Conservation (phyloP, 2,888 invertebrate genomes). For the Andrena marginata region DNA sequence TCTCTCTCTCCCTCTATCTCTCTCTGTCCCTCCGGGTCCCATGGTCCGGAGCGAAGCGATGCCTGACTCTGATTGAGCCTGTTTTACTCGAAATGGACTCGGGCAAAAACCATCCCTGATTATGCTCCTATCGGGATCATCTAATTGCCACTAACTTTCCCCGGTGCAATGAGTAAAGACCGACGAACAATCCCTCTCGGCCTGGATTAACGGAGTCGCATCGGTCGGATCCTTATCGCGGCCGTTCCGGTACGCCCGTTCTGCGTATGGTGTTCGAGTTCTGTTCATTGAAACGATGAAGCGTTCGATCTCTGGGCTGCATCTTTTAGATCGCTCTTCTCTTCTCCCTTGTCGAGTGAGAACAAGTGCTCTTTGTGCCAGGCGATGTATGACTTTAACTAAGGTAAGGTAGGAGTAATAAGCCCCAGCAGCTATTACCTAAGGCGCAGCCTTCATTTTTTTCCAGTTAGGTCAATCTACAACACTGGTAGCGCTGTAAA, state of each 20-base stretch:
- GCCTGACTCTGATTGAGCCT: constrained; percentile 76
- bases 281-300: neutral
- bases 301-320: neutral
- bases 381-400: no score
- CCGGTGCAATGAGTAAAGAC: constrained; percentile 28
- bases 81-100: constrained; percentile 73
- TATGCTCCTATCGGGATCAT: constrained; percentile 74
- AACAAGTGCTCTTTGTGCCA: neutral
- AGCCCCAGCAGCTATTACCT: no score
- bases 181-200: constrained; percentile 20
- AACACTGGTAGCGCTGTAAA: no score
- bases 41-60: constrained; percentile 59
- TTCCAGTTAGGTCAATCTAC: no score
- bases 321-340: neutral
- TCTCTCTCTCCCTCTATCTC: neutral
- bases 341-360: neutral
- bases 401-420: no score
- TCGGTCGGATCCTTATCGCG: constrained; percentile 25
- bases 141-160: constrained; percentile 60
- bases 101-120: constrained; percentile 77
- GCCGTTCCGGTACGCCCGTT: neutral
- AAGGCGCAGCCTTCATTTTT: no score
- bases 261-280: neutral
- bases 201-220: constrained; percentile 39
- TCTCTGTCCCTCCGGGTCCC: neutral